A percentile compares a stretch with the other conserved stretches of the same genome.
Conservation (phyloP, 2,113 vertebrate species). For the Myrmecobius fasciatus region DNA sequence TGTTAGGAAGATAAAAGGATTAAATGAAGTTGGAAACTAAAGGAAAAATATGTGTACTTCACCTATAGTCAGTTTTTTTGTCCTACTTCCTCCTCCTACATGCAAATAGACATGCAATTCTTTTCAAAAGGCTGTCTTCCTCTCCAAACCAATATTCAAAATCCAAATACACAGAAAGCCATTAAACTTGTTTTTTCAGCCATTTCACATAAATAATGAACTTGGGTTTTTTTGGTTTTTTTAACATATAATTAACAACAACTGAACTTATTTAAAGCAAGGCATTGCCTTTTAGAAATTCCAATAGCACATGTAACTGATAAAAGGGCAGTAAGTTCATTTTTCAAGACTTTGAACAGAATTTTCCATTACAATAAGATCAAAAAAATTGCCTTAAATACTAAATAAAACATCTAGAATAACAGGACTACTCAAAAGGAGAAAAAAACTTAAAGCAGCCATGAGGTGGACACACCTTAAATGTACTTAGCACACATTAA, state of each 20-base stretch:
- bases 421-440: conserved; percentile 82
- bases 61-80: not conserved
- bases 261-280: conserved; percentile 23
- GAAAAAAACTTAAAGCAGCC: conserved; percentile 78
- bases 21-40: not conserved
- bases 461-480: conserved; percentile 86
- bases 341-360: not conserved
- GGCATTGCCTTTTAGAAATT: conserved; percentile 26
- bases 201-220: conserved; percentile 16
- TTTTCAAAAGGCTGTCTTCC: conserved; percentile 21
- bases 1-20: conserved; percentile 22
- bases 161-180: conserved; percentile 32
- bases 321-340: conserved; percentile 32
- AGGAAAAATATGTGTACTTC: conserved; percentile 23
- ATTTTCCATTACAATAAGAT: not conserved
- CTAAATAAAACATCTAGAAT: conserved; percentile 84
- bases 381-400: conserved; percentile 63
- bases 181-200: conserved; percentile 48
- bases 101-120: not conserved
- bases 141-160: conserved; percentile 14
- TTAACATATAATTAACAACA: conserved; percentile 13
- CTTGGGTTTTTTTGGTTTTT: no score
- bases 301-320: conserved; percentile 35
- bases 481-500: conserved; percentile 85
- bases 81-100: conserved; percentile 56